Evolutionary conservation across 2,888 invertebrate genomes (phyloP), one percentile per base, ranked within the genome.

Genomic region (Timema podura): DNA sequence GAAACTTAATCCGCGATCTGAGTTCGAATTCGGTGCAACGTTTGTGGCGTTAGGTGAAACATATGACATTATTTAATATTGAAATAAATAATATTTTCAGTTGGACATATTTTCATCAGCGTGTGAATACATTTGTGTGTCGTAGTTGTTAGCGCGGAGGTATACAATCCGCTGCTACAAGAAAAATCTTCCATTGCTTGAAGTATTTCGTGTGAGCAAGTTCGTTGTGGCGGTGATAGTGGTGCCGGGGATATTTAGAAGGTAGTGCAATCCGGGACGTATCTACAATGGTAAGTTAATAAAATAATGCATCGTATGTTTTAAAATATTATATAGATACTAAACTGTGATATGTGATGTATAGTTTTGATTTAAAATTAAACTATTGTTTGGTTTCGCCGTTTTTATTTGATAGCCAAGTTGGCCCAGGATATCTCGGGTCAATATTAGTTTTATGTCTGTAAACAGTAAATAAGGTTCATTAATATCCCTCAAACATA

Each of bases 1-100:
- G 84, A 83, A 86, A 86, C 82, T 73, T 86, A 87, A 85, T 85
- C 73, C 74, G 70, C 72, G 68, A 70, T 71, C 70, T 68, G 70
- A 69, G 71, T 72, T 74, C 71, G 73, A 72, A 71, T 74, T 75
- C 68, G 72, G 69, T 64, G 70, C 69, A 71, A 68, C 67, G 65
- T 71, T 70, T 65, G 65, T 67, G 49, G 65, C 59, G 59, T 5
- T 64, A 66, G 71, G 67, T 68, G 64, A 66, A 70, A 70, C 69
- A 70, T 71, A 66, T 71, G 70, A 65, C 68, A 67, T 68, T 70
- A 68, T 68, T 73, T 72, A 44, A 51, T 59, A 67, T 68, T 69
- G 11, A 46, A 69, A 64, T 69, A 71, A 71, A 68, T 69, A 67
- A 57, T 71, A 59, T 65, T 68, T 66, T 68, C 45, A 67, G 49